Evolutionary conservation across 2,113 vertebrate genomes (phyloP), one percentile per base, ranked within the genome.

Genomic region (Vulpes ferrilata): DNA sequence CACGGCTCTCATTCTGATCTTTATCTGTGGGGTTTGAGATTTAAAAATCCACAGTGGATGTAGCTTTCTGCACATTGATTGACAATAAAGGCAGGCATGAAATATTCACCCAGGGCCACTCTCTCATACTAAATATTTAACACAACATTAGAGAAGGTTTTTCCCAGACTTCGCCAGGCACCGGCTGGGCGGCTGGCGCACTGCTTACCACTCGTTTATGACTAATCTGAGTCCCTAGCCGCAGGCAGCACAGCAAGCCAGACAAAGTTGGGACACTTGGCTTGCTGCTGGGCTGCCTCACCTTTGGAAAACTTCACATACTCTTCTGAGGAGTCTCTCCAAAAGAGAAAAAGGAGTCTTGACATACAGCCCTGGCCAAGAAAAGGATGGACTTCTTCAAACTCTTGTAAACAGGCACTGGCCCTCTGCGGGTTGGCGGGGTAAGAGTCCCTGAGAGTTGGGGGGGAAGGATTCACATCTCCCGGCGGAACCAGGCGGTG

Each of bases 51-150:
- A 97, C 96, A 90, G 94, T 97, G 97, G 84, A 96, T 97, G 84
- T 79, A 95, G 97, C 97, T 98, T 97, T 98, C 97, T 97, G 90
- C 82, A 8, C 98, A 99, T 98, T 99, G 99, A 99, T 99, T 98
- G 99, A 98, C 98, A 98, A 99, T 99, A 99, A 99, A 98, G 98
- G 91, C 96, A 96, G 78, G 90, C 98, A 99, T 99, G 97, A 99
- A 99, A 99, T 99, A 99, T 99, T 98, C 98, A 99, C 98, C 97
- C 96, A 98, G 91, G n/a, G 98, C 98, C 98, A 96, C 98, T 98
- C 97, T 98, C 97, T 97, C 85, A 64, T 96, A 98, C 98, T 99
- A 99, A 99, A 99, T 99, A 99, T 99, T 99, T 99, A 98, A 99
- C 97, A 98, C 97, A 98, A 98, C 98, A 94, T 98, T 98, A 98